Conservation (phyloP, 2,888 invertebrate genomes). For the Arrhopalites spinosus region DNA sequence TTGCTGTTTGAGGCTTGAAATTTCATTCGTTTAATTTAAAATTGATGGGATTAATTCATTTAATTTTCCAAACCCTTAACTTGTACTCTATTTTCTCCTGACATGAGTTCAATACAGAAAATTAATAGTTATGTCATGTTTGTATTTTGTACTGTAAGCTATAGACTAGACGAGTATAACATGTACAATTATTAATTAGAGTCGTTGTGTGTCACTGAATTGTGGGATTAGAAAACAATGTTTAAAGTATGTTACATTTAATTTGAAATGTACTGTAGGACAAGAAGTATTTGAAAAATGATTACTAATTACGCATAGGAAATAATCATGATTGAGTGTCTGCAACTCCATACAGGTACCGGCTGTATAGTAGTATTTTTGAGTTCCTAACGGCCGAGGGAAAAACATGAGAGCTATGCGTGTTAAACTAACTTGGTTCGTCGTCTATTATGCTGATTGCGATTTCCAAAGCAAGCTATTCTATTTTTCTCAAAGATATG, state of each 20-base stretch:
- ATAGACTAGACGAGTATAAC: too few species aligned
- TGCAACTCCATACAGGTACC: not conserved
- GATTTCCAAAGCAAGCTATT: slow-evolving; percentile 2
- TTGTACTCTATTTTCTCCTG: too few species aligned
- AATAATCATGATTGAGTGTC: too few species aligned
- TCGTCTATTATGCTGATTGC: slow-evolving; percentile 8
- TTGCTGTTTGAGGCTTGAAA: too few species aligned
- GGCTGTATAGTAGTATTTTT: not conserved
- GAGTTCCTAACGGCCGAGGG: not conserved
- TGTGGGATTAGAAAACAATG: not conserved
- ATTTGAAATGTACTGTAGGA: not conserved
- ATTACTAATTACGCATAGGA: not conserved
- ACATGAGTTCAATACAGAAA: too few species aligned
- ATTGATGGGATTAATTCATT: too few species aligned
- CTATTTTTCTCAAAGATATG: not conserved
- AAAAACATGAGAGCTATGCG: slow-evolving; percentile 18
- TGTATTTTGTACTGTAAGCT: too few species aligned
- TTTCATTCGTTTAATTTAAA: too few species aligned
- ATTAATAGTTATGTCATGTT: too few species aligned
- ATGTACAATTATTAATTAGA: too few species aligned
- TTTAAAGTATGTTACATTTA: not conserved
- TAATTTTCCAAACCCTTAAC: too few species aligned
- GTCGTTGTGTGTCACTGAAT: not conserved
- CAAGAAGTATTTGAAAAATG: not conserved
- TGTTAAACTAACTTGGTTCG: not conserved